Base-by-base conservation (phyloP, 2,797 vertebrate genomes). In the Falco peregrinus region DNA sequence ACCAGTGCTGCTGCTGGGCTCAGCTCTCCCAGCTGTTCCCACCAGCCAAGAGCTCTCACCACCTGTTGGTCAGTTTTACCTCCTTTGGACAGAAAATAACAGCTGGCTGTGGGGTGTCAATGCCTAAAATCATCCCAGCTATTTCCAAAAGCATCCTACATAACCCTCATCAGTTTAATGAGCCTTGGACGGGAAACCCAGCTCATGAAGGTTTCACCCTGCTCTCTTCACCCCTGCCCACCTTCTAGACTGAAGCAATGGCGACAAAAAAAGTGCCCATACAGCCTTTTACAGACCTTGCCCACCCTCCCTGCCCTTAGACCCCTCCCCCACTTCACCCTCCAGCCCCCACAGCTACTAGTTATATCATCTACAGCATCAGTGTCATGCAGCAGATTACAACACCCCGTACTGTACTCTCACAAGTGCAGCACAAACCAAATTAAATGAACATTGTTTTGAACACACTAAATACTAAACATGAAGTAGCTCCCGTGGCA, bases 11-110 rank as follows among this genome's bases (percentile, higher is more conserved):
- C 39, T 43, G 29, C 43, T 11, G 20, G 43, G 33, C 47, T 29
- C 12, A 0, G 54, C 28, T 83, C 37, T 37, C 18, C 16, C 4
- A 1, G 43, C 31, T 11, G 2, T 5, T n/a, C 18, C 5, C 50
- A 13, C 28, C 39, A 33, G 50, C 33, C 41, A 2, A 29, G 50
- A 59, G 25, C 39, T 41, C 69, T 11, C 19, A 7, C 43, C 16
- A 1, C 29, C 29, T 2, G 0, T 6, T 11, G 24, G 39, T 9
- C n/a, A 41, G 43, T 14, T 65, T 43, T 50, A 10, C 35, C 51
- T 59, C 59, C 51, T 65, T 31, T 26, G 6, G 43, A 80, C 21
- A 50, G 25, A 50, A 73, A 50, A 16, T 11, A 57, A 35, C 31
- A 35, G 31, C 26, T 7, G 7, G 33, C 68, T 73, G 53, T 1